Percentiles rank a stretch among this genome's conserved stretches.
Conservation (phyloP, 2,113 vertebrate species). For the Thymallus thymallus region DNA sequence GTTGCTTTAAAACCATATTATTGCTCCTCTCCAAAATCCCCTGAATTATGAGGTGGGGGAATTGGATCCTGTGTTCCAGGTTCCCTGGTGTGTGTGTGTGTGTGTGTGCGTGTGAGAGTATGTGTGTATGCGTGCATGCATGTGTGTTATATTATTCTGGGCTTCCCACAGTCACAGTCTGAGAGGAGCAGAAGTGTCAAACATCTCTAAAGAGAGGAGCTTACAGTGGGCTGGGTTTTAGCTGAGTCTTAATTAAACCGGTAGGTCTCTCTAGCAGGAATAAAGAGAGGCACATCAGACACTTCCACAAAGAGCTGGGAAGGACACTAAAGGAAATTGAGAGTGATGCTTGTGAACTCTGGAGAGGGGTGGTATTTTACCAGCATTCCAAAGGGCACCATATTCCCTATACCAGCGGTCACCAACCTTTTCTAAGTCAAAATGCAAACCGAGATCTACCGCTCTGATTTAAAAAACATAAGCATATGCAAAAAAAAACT, state of each 20-base stretch:
- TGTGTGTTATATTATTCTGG: slow-evolving; percentile 25
- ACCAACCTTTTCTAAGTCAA: no score
- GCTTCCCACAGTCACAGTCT: background rate
- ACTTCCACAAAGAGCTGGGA: slow-evolving; percentile 1
- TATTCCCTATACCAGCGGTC: no score
- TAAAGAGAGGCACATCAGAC: slow-evolving; percentile 40
- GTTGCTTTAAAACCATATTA: slow-evolving; percentile 41
- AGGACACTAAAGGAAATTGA: slow-evolving; percentile 14
- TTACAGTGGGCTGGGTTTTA: slow-evolving; percentile 30
- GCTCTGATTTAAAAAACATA: no score
- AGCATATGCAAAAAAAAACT: no score
- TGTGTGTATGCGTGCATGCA: no score
- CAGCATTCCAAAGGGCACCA: no score
- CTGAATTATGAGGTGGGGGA: slow-evolving; percentile 38
- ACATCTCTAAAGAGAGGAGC: slow-evolving; percentile 10
- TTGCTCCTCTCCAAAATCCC: slow-evolving; percentile 47
- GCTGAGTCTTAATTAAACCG: slow-evolving; percentile 38
- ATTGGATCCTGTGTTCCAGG: slow-evolving; percentile 45
- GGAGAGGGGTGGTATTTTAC: no score
- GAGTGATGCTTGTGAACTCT: no score
- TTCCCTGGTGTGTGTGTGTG: slow-evolving; percentile 18
- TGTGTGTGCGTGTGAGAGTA: background rate
- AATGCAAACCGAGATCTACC: no score
- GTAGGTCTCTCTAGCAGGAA: slow-evolving; percentile 28
- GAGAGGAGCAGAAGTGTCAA: slow-evolving; percentile 18